These are phyloP conservation scores for Laticauda colubrina DNA, from an alignment of 2,113 vertebrate species.

Conservation along the genomic window DNA sequence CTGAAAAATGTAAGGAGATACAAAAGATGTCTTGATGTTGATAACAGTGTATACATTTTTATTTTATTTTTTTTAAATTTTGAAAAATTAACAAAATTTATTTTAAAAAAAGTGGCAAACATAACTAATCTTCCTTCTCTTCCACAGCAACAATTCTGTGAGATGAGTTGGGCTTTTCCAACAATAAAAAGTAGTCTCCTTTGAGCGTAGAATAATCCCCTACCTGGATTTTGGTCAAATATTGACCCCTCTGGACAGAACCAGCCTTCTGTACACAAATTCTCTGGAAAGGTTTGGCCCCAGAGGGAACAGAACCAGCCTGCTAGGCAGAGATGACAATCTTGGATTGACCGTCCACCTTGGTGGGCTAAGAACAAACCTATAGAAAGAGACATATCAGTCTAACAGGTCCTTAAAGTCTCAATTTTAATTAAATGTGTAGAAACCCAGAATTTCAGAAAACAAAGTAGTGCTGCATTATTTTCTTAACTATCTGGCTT, in stretches of 20 bases:
- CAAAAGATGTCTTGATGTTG: too few relatives aligned
- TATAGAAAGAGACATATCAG: slow-evolving; percentile 40
- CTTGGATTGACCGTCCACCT: slow-evolving; percentile 67
- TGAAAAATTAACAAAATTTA: too few relatives aligned
- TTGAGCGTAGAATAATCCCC: background rate
- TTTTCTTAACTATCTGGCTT: background rate
- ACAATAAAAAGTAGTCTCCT: background rate
- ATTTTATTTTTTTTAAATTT: too few relatives aligned
- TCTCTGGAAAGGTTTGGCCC: slow-evolving; percentile 74
- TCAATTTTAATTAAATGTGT: background rate
- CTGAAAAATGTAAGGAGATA: too few relatives aligned
- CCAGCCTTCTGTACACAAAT: slow-evolving; percentile 79
- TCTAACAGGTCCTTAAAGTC: background rate
- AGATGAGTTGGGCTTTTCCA: background rate
- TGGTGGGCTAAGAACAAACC: slow-evolving; percentile 75
- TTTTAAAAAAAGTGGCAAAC: too few relatives aligned
- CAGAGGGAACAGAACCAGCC: slow-evolving; percentile 81
- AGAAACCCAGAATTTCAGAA: background rate
- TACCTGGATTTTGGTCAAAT: slow-evolving; percentile 77
- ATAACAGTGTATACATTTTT: too few relatives aligned
- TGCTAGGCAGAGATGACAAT: slow-evolving; percentile 77
- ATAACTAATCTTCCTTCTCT: background rate
- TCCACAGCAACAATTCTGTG: too few relatives aligned
- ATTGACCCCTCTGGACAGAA: slow-evolving; percentile 81
- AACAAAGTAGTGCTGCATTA: background rate